Percentiles rank a stretch among this genome's conserved stretches.
phyloP scores from a whole-genome alignment of 2,888 invertebrate genomes.

The Xylota segnis region DNA sequence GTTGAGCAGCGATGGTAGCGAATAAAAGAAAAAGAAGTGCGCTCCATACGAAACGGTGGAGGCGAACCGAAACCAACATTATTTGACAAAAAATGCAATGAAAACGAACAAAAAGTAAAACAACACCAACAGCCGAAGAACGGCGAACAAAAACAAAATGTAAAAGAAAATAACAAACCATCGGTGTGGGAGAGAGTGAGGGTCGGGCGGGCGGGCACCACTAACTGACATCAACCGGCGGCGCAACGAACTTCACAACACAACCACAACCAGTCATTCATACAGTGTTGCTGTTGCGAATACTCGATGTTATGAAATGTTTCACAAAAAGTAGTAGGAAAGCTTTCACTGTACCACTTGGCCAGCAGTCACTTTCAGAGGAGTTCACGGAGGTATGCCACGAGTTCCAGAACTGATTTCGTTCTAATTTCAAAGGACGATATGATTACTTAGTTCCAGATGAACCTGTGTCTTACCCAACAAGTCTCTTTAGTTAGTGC shows the following conservation, averaged over 20 bases:
- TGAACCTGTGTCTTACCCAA: too few species aligned
- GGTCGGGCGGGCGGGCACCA: constrained; percentile 37
- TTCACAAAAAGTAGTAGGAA: neutral
- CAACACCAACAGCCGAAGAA: constrained; percentile 45
- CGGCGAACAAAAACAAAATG: constrained; percentile 64
- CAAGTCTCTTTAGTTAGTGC: too few species aligned
- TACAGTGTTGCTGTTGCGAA: constrained; percentile 58
- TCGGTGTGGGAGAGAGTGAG: neutral
- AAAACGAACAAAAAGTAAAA: constrained; percentile 36
- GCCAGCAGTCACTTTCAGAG: too few species aligned
- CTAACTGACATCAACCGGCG: constrained; percentile 64
- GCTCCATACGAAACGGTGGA: constrained; percentile 54
- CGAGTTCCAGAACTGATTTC: too few species aligned
- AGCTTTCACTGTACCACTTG: neutral
- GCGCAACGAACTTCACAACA: constrained; percentile 75
- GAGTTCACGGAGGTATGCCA: too few species aligned
- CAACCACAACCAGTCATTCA: constrained; percentile 67
- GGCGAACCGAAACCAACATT: constrained; percentile 66
- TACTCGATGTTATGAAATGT: neutral
- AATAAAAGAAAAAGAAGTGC: constrained; percentile 51
- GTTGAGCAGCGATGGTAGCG: constrained; percentile 68
- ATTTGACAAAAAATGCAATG: constrained; percentile 63
- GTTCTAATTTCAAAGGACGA: too few species aligned
- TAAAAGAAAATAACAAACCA: constrained; percentile 64
- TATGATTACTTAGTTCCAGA: too few species aligned